A percentile compares a stretch with the other conserved stretches of the same genome.
These are phyloP conservation scores for Apus apus DNA, from an alignment of 2,113 vertebrate species.

Conservation along the genomic window DNA sequence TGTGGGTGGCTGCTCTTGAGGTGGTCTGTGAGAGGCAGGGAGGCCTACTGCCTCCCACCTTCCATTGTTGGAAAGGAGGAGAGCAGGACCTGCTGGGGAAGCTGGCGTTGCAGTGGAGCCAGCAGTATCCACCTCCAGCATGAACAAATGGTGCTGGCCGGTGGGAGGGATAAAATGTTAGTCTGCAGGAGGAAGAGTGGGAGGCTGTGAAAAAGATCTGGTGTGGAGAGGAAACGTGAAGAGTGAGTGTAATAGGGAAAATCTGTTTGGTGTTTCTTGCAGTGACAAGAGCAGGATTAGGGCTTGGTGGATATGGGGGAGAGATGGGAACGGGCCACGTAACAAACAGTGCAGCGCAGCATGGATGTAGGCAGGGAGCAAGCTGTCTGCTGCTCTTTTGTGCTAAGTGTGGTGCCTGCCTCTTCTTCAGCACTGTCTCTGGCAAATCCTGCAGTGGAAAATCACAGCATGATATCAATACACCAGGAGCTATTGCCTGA, in stretches of 20 bases:
- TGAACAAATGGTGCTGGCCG: fast-evolving
- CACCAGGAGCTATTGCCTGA: not conserved
- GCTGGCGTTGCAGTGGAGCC: not conserved
- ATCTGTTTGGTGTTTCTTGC: not conserved
- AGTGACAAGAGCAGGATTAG: not conserved
- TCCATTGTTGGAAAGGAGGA: not conserved
- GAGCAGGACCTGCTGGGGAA: not conserved
- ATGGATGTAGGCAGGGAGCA: not conserved
- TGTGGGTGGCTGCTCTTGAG: fast-evolving
- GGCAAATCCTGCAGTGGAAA: slow-evolving; percentile 35
- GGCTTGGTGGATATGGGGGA: not conserved
- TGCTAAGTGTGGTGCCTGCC: slow-evolving; percentile 16
- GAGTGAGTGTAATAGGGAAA: not conserved
- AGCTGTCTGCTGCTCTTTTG: slow-evolving; percentile 55
- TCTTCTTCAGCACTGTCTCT: not conserved
- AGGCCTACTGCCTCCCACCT: fast-evolving
- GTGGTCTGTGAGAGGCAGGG: not conserved
- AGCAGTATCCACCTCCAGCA: not conserved
- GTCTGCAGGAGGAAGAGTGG: slow-evolving; percentile 33
- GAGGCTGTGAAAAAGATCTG: slow-evolving; percentile 47
- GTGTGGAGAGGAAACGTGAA: slow-evolving; percentile 31
- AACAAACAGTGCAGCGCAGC: not conserved
- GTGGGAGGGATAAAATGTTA: slow-evolving; percentile 3
- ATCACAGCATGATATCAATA: not conserved
- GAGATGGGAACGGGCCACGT: not conserved